These are phyloP conservation scores for Pterostichus madidus DNA, from an alignment of 2,888 invertebrate species.

Conservation along the genomic window DNA sequence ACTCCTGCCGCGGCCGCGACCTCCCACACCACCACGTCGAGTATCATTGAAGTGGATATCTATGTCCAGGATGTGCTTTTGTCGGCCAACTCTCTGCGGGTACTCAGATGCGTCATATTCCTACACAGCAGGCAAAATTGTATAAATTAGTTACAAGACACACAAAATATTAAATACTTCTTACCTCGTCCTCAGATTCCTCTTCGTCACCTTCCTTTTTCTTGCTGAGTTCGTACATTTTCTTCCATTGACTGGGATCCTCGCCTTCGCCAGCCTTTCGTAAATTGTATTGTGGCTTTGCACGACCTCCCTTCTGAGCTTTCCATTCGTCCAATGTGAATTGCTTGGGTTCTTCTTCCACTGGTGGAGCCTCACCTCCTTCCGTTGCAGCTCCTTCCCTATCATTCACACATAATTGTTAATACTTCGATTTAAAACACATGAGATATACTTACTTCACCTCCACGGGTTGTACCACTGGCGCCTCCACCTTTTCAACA, in stretches of 20 bases:
- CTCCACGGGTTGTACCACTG: conserved; percentile 70
- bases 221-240: conserved; percentile 89
- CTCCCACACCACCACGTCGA: conserved; percentile 84
- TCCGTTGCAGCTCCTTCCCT: conserved; percentile 68
- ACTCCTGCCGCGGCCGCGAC: conserved; percentile 83
- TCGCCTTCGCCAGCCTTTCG: conserved; percentile 97
- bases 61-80: conserved; percentile 91
- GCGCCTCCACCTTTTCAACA: conserved; percentile 77
- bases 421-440: not conserved
- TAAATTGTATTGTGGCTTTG: conserved; percentile 93
- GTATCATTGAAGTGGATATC: conserved; percentile 93
- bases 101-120: conserved; percentile 88
- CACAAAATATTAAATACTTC: not conserved
- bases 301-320: conserved; percentile 89
- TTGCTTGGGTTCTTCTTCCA: conserved; percentile 89
- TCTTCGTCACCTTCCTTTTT: conserved; percentile 82
- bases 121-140: conserved; percentile 70
- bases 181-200: conserved; percentile 74
- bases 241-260: conserved; percentile 95
- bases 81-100: conserved; percentile 91
- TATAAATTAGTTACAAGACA: conserved; percentile 47
- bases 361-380: conserved; percentile 75
- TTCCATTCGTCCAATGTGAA: conserved; percentile 97
- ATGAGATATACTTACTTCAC: conserved; percentile 71
- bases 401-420: not conserved